A percentile compares a stretch with the other conserved stretches of the same genome.
These are phyloP conservation scores for Polydesmus complanatus DNA, from an alignment of 2,888 invertebrate genomes.

Conservation along the genomic window DNA sequence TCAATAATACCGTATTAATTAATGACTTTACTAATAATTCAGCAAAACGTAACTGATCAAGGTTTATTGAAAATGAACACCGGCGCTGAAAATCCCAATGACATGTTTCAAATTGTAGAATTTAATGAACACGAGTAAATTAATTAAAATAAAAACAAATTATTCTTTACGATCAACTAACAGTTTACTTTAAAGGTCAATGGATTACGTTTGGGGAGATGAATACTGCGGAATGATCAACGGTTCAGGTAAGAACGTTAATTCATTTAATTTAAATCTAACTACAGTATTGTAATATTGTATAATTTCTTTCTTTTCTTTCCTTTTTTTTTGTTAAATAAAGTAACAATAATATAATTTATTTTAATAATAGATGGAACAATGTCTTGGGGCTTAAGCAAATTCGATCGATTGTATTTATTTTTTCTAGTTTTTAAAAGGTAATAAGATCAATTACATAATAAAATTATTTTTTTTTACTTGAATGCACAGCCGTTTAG, in stretches of 20 bases:
- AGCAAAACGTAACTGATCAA: neutral
- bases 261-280: too few species aligned
- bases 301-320: too few species aligned
- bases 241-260: neutral
- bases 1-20: neutral
- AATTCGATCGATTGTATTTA: too few species aligned
- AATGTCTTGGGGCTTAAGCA: too few species aligned
- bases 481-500: too few species aligned
- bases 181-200: neutral
- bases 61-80: neutral
- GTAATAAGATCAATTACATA: too few species aligned
- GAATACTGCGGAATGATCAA: neutral
- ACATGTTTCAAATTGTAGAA: neutral
- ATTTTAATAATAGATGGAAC: too few species aligned
- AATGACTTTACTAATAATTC: neutral
- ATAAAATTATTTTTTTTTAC: too few species aligned
- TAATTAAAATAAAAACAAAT: neutral
- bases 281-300: too few species aligned
- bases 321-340: too few species aligned
- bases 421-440: too few species aligned
- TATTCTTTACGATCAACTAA: neutral
- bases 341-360: too few species aligned
- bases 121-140: neutral
- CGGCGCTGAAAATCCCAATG: neutral
- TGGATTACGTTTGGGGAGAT: neutral